Evolutionary conservation across 2,113 vertebrate species (phyloP).

Genomic region (Tenrec ecaudatus): DNA sequence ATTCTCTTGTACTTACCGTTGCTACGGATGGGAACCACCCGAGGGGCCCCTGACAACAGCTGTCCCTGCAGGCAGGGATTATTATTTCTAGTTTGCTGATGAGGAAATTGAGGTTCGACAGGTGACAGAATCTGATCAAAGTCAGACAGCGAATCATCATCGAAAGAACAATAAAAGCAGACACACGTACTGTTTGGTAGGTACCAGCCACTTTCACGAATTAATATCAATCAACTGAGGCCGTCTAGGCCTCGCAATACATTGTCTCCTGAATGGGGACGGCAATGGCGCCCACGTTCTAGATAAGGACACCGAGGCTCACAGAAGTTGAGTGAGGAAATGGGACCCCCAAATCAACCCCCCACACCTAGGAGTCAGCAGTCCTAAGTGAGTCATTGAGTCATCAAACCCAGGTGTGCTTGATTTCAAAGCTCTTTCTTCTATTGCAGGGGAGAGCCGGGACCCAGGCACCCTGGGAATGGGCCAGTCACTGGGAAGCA

Average conservation of each 20-base stretch:
- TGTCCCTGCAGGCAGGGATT: background rate
- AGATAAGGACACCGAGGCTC: constrained; percentile 23
- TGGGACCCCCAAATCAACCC: background rate
- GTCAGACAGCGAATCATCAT: background rate
- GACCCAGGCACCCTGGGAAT: background rate
- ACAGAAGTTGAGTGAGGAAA: constrained; percentile 1
- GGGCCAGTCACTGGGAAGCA: background rate
- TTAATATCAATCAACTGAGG: background rate
- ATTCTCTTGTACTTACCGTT: too few species aligned
- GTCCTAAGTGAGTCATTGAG: background rate
- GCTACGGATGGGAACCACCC: too few species aligned
- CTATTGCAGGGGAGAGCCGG: background rate
- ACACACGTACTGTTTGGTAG: background rate
- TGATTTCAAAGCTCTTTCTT: constrained; percentile 18
- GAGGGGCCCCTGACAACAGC: too few species aligned
- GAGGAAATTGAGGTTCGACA: background rate
- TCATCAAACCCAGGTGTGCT: background rate
- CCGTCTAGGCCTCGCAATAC: background rate
- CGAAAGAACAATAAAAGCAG: background rate
- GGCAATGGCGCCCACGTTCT: background rate
- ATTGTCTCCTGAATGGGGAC: background rate
- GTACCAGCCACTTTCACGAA: background rate
- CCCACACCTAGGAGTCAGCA: background rate
- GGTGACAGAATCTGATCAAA: constrained; percentile 27
- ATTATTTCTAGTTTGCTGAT: constrained; percentile 35